Percentiles rank a stretch among this genome's conserved stretches.
Conservation (phyloP, 2,113 vertebrate genomes). For the Mobula hypostoma region DNA sequence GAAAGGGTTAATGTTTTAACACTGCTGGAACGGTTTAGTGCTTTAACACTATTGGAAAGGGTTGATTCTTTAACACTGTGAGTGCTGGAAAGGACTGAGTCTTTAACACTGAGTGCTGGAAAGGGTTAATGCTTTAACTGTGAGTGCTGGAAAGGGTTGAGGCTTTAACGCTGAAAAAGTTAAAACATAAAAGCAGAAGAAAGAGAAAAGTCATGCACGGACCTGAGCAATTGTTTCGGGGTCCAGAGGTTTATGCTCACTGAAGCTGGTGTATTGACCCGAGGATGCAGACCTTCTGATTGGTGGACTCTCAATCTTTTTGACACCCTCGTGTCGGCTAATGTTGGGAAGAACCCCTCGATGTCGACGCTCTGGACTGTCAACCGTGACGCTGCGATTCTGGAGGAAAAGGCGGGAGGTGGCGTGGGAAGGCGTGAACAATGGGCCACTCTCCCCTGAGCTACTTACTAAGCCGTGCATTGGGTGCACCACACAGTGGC, state of each 20-base stretch:
- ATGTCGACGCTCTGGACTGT: slow-evolving; percentile 82
- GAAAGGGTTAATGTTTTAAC: too few relatives aligned
- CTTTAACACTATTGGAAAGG: too few relatives aligned
- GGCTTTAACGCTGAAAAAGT: neutral
- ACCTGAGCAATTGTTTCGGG: slow-evolving; percentile 98
- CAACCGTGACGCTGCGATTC: slow-evolving; percentile 65
- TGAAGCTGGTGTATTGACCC: slow-evolving; percentile 83
- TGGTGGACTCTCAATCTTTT: slow-evolving; percentile 89
- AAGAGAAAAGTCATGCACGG: slow-evolving; percentile 43
- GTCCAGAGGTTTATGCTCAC: slow-evolving; percentile 85
- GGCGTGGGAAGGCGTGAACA: slow-evolving; percentile 68
- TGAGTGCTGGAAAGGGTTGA: neutral
- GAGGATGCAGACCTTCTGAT: slow-evolving; percentile 93
- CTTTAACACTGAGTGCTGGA: too few relatives aligned
- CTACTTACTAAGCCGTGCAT: slow-evolving; percentile 71
- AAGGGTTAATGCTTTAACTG: too few relatives aligned
- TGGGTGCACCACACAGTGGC: slow-evolving; percentile 78
- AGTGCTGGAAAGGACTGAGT: too few relatives aligned
- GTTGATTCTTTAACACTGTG: too few relatives aligned
- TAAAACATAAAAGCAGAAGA: neutral
- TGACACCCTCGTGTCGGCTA: slow-evolving; percentile 84
- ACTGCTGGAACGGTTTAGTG: too few relatives aligned
- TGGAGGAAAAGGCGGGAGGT: slow-evolving; percentile 78
- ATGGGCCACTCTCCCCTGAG: slow-evolving; percentile 72
- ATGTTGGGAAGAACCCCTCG: slow-evolving; percentile 83